Evolutionary conservation across 2,888 invertebrate species (phyloP).

Genomic region (Drosophila yooni): DNA sequence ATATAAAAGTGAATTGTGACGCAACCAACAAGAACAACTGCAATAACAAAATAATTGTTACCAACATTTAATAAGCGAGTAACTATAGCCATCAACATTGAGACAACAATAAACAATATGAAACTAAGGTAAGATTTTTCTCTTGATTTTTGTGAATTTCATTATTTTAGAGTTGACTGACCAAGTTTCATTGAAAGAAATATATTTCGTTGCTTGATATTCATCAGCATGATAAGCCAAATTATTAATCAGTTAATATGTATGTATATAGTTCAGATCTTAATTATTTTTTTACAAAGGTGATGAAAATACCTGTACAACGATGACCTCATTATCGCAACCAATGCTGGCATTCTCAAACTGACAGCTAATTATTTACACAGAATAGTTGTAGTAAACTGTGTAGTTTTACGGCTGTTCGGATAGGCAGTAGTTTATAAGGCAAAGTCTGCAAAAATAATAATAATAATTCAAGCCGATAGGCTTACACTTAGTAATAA

Average conservation of each 20-base stretch:
- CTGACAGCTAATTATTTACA: slow-evolving; percentile 25
- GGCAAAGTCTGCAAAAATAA: slow-evolving; percentile 1
- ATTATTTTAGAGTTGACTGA: background rate
- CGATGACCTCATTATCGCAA: background rate
- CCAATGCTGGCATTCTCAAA: background rate
- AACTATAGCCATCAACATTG: slow-evolving; percentile 51
- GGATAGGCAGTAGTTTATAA: slow-evolving; percentile 24
- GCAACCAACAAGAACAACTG: background rate
- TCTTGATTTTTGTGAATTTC: background rate
- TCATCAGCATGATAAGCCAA: slow-evolving; percentile 60
- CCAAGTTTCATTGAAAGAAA: background rate
- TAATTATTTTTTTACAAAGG: slow-evolving; percentile 3
- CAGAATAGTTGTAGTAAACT: slow-evolving; percentile 31
- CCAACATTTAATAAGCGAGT: slow-evolving; percentile 2
- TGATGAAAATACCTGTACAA: background rate
- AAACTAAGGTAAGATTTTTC: slow-evolving; percentile 73
- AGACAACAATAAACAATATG: slow-evolving; percentile 73
- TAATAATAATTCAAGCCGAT: slow-evolving; percentile 1
- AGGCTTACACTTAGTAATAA: background rate
- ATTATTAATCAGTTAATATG: slow-evolving; percentile 12
- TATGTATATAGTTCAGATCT: slow-evolving; percentile 3
- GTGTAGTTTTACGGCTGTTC: slow-evolving; percentile 42
- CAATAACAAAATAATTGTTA: slow-evolving; percentile 8
- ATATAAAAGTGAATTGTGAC: slow-evolving; percentile 43
- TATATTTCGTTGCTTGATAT: background rate